Evolutionary conservation across 2,113 vertebrate genomes (phyloP), one percentile per base, ranked within the genome.

Genomic region (Uria aalge): DNA sequence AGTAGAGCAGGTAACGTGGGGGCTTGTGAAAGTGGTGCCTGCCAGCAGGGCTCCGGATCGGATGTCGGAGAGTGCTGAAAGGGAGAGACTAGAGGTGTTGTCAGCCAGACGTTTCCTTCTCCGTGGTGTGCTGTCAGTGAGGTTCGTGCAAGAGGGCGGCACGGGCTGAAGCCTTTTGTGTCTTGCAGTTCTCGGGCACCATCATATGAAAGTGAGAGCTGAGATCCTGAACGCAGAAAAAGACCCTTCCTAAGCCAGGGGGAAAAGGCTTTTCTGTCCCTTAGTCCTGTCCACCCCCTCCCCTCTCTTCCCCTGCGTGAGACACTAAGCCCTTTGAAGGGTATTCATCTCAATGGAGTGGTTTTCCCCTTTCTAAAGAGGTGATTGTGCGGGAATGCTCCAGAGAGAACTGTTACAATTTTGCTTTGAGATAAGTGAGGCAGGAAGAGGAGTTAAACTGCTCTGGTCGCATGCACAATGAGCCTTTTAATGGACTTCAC

Each of bases 391-490:
- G 26, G 82, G 82, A 96, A 95, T 89, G 85, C 94, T 97, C 87
- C 81, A 88, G 97, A 95, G 96, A 81, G 78, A 94, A 41, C 71
- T 84, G 89, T 83, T 95, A 91, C 85, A 96, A 85, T 97, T 96
- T 92, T 94, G 85, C 95, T 96, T 97, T 92, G 90, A 96, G 93
- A 97, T 94, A 95, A 96, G 94, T 78, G 86, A 94, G 92, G 90
- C 95, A 94, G 94, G 96, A 96, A 97, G 94, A 94, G 72, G 87
- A 95, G 92, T 97, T 96, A 94, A 97, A 97, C 93, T 90, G 91
- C 97, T 96, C 90, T 85, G 88, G 86, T 79, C 12, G 24, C 60
- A 88, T 95, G 80, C 92, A 92, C 94, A 97, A 93, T 95, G 96
- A 96, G 91, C 71, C 56, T 71, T 94, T 95, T 97, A 97, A 96